Base-by-base conservation (phyloP, 2,888 invertebrate genomes). In the Polyploca ridens region DNA sequence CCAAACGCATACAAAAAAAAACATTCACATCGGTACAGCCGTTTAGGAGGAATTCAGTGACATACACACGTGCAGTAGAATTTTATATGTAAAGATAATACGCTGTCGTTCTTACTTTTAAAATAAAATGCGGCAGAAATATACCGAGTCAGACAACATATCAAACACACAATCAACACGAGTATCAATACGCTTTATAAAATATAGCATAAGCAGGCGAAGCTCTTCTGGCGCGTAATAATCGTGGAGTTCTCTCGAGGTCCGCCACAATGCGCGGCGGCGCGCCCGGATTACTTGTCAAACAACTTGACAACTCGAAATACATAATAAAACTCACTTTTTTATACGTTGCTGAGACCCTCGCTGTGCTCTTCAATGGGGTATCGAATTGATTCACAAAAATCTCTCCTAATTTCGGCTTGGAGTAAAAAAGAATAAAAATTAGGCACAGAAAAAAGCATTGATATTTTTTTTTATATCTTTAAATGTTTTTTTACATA, bases 271-370 rank as follows among this genome's bases (percentile, higher is more conserved):
- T 83, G 80, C 84, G 83, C 5, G 73, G 71, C 74, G 75, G 78
- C 83, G 82, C 75, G 69, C 66, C 80, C 78, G 85, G 87, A 89
- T 90, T 89, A 90, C 85, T 90, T 83, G 85, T 82, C 88, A 87
- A 88, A 89, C 87, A 86, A 83, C 87, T 86, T 81, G 84, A 86
- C 84, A 85, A 85, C 81, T 85, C 78, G 78, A 86, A 89, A 90
- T 87, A 86, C 83, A 82, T 86, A 41, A 41, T 41, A 85, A 84
- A 85, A 85, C 77, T 85, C 84, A 84, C 83, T 84, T 85, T 86
- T 27, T 84, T 83, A 84, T 85, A 82, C 77, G 72, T 69, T 67
- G 71, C 73, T 19, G 54, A 69, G 65, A 67, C 70, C 67, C 69
- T 74, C 74, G 73, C 76, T 69, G 75, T 75, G 73, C 71, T 76